These are phyloP conservation scores for Danio aesculapii DNA, from an alignment of 2,797 vertebrate genomes.

Conservation along the genomic window DNA sequence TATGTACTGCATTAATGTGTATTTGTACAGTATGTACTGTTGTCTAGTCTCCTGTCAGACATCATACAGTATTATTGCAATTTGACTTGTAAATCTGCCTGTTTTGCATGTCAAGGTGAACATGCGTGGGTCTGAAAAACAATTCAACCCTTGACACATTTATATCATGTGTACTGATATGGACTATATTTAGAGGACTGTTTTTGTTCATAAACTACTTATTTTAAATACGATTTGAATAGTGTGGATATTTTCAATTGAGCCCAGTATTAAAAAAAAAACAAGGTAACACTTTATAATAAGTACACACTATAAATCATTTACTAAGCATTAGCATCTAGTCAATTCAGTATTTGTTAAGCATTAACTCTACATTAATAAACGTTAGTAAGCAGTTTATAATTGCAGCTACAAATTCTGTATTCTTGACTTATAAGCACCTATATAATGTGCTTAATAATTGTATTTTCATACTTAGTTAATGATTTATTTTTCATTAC, in stretches of 20 bases:
- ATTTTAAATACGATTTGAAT: constrained; percentile 41
- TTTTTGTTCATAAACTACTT: constrained; percentile 32
- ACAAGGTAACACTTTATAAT: too few relatives aligned
- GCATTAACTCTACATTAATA: too few relatives aligned
- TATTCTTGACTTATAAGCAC: too few relatives aligned
- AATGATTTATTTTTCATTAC: too few relatives aligned
- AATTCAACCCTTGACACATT: background rate
- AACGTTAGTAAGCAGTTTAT: too few relatives aligned
- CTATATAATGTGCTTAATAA: too few relatives aligned
- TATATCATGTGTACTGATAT: background rate
- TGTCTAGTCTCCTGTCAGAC: background rate
- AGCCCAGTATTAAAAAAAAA: too few relatives aligned
- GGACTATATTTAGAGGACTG: constrained; percentile 53
- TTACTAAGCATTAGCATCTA: too few relatives aligned
- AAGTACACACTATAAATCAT: too few relatives aligned
- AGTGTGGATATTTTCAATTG: constrained; percentile 10
- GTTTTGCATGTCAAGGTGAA: constrained; percentile 40
- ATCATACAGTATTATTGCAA: background rate
- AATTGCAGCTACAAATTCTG: too few relatives aligned
- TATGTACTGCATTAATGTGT: background rate
- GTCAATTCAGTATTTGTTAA: too few relatives aligned
- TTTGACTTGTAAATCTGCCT: constrained; percentile 51
- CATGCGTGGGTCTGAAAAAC: background rate
- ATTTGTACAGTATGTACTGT: background rate
- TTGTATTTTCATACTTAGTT: too few relatives aligned